Evolutionary conservation across 2,797 vertebrate species (phyloP).

Genomic region (Channa striata): DNA sequence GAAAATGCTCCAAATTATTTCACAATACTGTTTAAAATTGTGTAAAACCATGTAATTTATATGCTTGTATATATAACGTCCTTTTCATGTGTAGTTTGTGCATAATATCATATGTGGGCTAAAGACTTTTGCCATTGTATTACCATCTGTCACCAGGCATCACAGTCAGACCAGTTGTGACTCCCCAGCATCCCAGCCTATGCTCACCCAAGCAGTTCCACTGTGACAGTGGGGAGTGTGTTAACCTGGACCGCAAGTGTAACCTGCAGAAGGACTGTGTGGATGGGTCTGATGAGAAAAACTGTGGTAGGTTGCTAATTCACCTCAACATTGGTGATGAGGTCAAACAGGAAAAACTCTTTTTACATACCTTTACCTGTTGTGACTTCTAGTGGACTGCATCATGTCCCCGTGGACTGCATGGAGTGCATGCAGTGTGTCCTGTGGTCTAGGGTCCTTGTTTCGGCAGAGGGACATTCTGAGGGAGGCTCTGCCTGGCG

Average conservation of each 20-base stretch:
- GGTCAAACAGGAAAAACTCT: background rate
- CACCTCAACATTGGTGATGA: background rate
- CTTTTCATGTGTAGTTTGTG: background rate
- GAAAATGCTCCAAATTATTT: too few species aligned
- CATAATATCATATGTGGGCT: background rate
- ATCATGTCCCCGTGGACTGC: constrained; percentile 85
- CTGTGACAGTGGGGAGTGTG: constrained; percentile 88
- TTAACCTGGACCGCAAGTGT: constrained; percentile 83
- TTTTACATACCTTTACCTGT: background rate
- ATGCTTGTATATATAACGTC: too few species aligned
- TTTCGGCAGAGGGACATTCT: constrained; percentile 86
- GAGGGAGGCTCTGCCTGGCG: constrained; percentile 81
- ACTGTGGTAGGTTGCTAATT: constrained; percentile 84
- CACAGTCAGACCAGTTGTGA: constrained; percentile 42
- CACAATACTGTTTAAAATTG: too few species aligned
- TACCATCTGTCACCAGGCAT: constrained; percentile 52
- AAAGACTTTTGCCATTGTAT: background rate
- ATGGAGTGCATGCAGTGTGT: constrained; percentile 91
- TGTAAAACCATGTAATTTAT: too few species aligned
- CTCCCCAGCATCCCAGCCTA: constrained; percentile 53
- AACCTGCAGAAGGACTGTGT: constrained; percentile 87
- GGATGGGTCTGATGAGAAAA: constrained; percentile 89
- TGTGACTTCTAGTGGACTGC: constrained; percentile 83
- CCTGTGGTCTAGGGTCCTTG: constrained; percentile 89
- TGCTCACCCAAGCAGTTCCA: constrained; percentile 88